phyloP scores from a whole-genome alignment of 2,797 vertebrate species.

The Gambusia yucatana region DNA sequence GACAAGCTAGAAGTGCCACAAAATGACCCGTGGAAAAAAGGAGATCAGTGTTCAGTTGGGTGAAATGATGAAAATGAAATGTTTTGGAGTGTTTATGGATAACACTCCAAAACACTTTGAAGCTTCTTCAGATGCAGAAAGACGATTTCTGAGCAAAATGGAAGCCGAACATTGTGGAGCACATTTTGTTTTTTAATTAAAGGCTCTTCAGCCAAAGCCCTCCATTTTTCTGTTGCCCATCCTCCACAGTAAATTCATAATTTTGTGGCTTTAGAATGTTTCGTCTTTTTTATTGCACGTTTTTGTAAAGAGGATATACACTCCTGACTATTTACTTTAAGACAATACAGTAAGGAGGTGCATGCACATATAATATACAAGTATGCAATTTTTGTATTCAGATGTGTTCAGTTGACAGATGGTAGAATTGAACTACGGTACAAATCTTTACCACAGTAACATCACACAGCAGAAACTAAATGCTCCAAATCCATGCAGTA shows the following conservation, averaged over 20 bases:
- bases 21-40: background rate
- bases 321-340: background rate
- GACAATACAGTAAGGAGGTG: background rate
- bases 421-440: background rate
- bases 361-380: background rate
- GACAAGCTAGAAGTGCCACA: background rate
- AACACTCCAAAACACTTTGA: background rate
- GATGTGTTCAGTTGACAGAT: background rate
- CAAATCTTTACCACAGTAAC: background rate
- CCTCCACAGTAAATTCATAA: no score
- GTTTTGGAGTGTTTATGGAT: no score
- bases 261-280: no score
- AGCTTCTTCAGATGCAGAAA: background rate
- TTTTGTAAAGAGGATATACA: background rate
- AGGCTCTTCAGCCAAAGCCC: no score
- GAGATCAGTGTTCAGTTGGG: background rate
- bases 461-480: background rate
- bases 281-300: no score
- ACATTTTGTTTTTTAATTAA: no score
- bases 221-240: no score
- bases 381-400: background rate
- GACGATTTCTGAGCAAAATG: no score
- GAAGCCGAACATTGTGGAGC: no score
- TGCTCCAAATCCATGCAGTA: background rate
- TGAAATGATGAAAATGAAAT: background rate